Conservation (phyloP, 2,797 vertebrate genomes). For the Neosalanx taihuensis region DNA sequence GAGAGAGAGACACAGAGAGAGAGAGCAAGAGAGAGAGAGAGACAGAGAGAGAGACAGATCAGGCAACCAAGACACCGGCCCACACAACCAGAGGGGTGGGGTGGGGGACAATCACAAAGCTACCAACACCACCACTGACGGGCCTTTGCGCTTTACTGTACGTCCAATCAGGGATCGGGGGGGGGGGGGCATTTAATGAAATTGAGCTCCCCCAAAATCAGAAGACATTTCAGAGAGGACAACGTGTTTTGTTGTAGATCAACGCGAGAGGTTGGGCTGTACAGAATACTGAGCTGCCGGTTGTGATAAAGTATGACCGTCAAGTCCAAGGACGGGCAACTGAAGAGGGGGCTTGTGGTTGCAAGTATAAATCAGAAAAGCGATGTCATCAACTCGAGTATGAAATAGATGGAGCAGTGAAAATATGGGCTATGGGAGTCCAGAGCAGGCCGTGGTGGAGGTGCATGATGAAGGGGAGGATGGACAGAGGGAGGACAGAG, state of each 20-base stretch:
- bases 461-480: not conserved
- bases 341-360: conserved; percentile 6
- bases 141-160: conserved; percentile 49
- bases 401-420: not conserved
- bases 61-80: conserved; percentile 56
- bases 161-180: conserved; percentile 48
- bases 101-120: conserved; percentile 47
- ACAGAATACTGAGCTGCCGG: too few relatives aligned
- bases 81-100: conserved; percentile 19
- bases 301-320: not conserved
- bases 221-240: conserved; percentile 61
- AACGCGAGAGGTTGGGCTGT: not conserved
- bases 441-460: not conserved
- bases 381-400: not conserved
- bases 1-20: too few relatives aligned
- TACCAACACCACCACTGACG: conserved; percentile 47
- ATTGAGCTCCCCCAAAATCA: conserved; percentile 57
- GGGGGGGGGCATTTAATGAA: conserved; percentile 50
- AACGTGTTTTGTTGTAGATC: not conserved
- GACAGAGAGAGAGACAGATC: conserved; percentile 35
- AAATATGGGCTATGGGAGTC: not conserved
- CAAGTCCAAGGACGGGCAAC: conserved; percentile 36
- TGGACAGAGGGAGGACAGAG: conserved; percentile 18
- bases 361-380: not conserved
- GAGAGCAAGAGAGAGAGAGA: too few relatives aligned